phyloP scores from a whole-genome alignment of 2,888 invertebrate genomes.

The Dryomyza anilis region DNA sequence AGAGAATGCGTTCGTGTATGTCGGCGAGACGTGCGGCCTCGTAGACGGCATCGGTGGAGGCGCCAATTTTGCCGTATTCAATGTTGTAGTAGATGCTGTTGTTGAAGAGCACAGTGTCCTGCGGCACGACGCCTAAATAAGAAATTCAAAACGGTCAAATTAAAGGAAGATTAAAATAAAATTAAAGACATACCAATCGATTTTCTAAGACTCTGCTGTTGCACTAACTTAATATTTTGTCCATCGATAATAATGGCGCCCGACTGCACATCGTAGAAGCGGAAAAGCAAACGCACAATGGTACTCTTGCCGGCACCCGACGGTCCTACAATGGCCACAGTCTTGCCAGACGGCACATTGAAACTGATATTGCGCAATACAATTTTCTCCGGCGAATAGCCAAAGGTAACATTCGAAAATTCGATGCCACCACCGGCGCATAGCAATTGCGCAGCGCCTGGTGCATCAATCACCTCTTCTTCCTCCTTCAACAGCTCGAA shows the following conservation, averaged over 20 bases:
- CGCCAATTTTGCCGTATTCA: conserved; percentile 83
- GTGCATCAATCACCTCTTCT: conserved; percentile 83
- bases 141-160: background rate
- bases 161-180: background rate
- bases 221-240: conserved; percentile 85
- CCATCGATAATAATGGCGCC: conserved; percentile 89
- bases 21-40: conserved; percentile 91
- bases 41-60: conserved; percentile 81
- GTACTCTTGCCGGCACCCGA: conserved; percentile 96
- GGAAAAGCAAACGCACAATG: conserved; percentile 89
- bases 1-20: conserved; percentile 88
- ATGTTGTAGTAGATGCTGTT: conserved; percentile 94
- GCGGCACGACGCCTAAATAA: conserved; percentile 84
- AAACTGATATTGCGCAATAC: conserved; percentile 81
- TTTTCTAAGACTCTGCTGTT: conserved; percentile 80
- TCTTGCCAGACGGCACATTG: conserved; percentile 80
- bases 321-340: conserved; percentile 85
- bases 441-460: conserved; percentile 74
- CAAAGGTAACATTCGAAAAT: conserved; percentile 88
- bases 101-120: conserved; percentile 95
- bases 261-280: conserved; percentile 92
- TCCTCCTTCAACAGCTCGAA: conserved; percentile 89
- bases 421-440: conserved; percentile 74
- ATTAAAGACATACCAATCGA: conserved; percentile 65
- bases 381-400: conserved; percentile 79